Base-by-base conservation (phyloP, 1,140 invertebrate species). In the Trichonephila inaurata region DNA sequence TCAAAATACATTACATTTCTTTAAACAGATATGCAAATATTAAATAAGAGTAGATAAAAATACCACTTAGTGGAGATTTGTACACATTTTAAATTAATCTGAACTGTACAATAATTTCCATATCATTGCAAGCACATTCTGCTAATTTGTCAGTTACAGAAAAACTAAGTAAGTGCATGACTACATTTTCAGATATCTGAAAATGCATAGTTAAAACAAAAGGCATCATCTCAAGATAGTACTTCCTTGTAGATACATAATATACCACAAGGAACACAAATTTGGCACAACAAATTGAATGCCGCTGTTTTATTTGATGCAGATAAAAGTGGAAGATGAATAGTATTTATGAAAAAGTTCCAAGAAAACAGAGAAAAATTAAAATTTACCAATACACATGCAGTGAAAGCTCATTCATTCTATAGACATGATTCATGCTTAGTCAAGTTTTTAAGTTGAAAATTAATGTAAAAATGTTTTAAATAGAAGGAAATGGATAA, bases 1-100 rank as follows among this genome's bases (percentile, higher is more conserved):
- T 93, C 92, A 93, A 93, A 93, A 93, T 93, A 93, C 92, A 93
- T 61, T 93, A 93, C 92, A 93, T 93, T 93, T 93, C 92, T 93
- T 93, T 58, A 60, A 92, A 93, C 92, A 93, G 92, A 93, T 93
- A 88, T 93, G 92, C 92, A 93, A 81, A 81, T 93, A 93, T 66
- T 72, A 93, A 93, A 93, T 93, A 93, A 93, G 83, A 89, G 92
- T 93, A 86, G 92, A 62, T 77, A 77, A 88, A 93, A 93, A 87
- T 92, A 93, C 92, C 92, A 93, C 92, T 88, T 69, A 82, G 85
- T 93, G 85, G 85, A 93, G 69, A 87, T 93, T 93, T 93, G 92
- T 93, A 93, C 85, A 93, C 24, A 58, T 92, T 85, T 92, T 92
- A 92, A 92, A 92, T 92, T 85, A 92, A 92, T 85, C 28, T 44